A percentile compares a stretch with the other conserved stretches of the same genome.
Conservation (phyloP, 2,888 invertebrate species). For the Muscina levida region DNA sequence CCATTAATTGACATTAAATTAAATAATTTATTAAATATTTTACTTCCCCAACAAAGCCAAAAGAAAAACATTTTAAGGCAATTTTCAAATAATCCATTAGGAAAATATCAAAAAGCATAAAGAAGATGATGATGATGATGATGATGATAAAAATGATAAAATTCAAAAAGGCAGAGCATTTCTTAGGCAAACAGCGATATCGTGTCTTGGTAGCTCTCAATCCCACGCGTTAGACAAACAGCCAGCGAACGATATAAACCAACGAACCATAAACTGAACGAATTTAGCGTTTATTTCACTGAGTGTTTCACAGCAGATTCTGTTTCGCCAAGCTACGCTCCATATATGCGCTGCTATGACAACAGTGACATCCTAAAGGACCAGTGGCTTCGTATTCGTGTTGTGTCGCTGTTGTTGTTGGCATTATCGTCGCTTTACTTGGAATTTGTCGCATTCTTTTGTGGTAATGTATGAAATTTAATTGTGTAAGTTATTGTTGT, state of each 20-base stretch:
- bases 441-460: background rate
- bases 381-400: no score
- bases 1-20: conserved; percentile 16
- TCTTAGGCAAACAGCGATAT: background rate
- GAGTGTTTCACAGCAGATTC: background rate
- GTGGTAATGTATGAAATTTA: conserved; percentile 1
- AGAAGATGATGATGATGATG: background rate
- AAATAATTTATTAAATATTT: conserved; percentile 16
- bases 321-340: background rate
- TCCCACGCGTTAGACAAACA: background rate
- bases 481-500: background rate
- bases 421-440: background rate
- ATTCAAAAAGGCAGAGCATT: background rate
- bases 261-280: conserved; percentile 37
- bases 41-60: background rate
- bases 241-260: background rate
- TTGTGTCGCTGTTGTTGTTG: background rate
- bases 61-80: background rate
- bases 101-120: conserved; percentile 16
- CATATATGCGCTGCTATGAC: background rate
- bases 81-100: conserved; percentile 26
- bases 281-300: conserved; percentile 3
- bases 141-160: background rate
- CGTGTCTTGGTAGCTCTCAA: conserved; percentile 7
- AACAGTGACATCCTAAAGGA: background rate